Evolutionary conservation across 2,113 vertebrate species (phyloP).

Genomic region (Nothobranchius kuhntae): DNA sequence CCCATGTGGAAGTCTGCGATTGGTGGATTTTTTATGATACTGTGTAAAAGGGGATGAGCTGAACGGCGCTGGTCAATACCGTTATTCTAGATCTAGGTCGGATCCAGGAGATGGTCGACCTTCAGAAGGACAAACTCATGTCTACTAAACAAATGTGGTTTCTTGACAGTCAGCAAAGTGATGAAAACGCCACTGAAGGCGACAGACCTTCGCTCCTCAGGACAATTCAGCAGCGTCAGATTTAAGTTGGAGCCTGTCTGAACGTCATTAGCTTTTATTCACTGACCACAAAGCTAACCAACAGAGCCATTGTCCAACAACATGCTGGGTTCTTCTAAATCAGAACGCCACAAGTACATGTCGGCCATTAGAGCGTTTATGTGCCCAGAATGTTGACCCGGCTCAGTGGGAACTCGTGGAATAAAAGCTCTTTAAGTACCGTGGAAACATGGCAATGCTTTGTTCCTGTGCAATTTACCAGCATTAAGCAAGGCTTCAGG

Average conservation of each 20-base stretch:
- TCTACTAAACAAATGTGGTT: too few relatives aligned
- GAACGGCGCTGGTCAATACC: too few relatives aligned
- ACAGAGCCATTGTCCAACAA: neutral
- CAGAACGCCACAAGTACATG: rapidly evolving
- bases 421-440: neutral
- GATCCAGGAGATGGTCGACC: too few relatives aligned
- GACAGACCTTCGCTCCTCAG: neutral
- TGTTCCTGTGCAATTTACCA: neutral
- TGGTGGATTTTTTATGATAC: too few relatives aligned
- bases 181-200: too few relatives aligned
- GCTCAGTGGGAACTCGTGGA: neutral
- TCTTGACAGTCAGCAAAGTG: neutral
- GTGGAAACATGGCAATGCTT: neutral
- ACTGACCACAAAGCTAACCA: neutral
- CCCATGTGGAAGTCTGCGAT: too few relatives aligned
- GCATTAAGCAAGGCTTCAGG: neutral
- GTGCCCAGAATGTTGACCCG: neutral
- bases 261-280: conserved; percentile 15
- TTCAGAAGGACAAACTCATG: too few relatives aligned
- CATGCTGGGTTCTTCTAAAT: neutral
- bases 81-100: too few relatives aligned
- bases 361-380: conserved; percentile 2
- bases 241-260: neutral
- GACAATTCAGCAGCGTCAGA: neutral
- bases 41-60: too few relatives aligned